phyloP scores from a whole-genome alignment of 2,888 invertebrate species.

The Ectemnius cavifrons region DNA sequence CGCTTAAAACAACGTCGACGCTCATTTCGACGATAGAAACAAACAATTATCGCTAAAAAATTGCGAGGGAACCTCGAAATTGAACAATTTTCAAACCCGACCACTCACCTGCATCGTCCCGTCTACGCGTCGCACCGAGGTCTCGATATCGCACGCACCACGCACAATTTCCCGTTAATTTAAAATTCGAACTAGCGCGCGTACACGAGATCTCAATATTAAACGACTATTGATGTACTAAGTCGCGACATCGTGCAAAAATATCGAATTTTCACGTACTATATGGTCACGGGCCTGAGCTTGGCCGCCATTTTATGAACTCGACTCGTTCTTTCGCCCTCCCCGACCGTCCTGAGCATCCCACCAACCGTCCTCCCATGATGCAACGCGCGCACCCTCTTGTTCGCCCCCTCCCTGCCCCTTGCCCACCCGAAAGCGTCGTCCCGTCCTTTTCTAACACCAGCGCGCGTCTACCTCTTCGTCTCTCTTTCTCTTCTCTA shows the following conservation, averaged over 20 bases:
- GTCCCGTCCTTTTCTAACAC: background rate
- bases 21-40: slow-evolving; percentile 42
- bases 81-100: slow-evolving; percentile 64
- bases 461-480: background rate
- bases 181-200: slow-evolving; percentile 49
- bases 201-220: slow-evolving; percentile 60
- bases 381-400: slow-evolving; percentile 68
- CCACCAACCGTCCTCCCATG: slow-evolving; percentile 65
- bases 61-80: slow-evolving; percentile 49
- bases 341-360: slow-evolving; percentile 50
- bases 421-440: background rate
- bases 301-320: slow-evolving; percentile 77
- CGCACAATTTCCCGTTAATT: slow-evolving; percentile 55
- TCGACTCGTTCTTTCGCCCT: slow-evolving; percentile 70
- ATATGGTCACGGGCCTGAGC: slow-evolving; percentile 73
- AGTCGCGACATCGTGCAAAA: slow-evolving; percentile 70
- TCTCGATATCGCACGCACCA: slow-evolving; percentile 57
- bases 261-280: slow-evolving; percentile 72
- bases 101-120: slow-evolving; percentile 77
- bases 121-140: slow-evolving; percentile 75
- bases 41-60: slow-evolving; percentile 51
- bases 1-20: slow-evolving; percentile 32
- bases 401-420: slow-evolving; percentile 3
- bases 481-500: slow-evolving; percentile 2
- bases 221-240: slow-evolving; percentile 57